These are phyloP conservation scores for Apodemia duryi DNA, from an alignment of 2,888 invertebrate genomes.

Conservation along the genomic window DNA sequence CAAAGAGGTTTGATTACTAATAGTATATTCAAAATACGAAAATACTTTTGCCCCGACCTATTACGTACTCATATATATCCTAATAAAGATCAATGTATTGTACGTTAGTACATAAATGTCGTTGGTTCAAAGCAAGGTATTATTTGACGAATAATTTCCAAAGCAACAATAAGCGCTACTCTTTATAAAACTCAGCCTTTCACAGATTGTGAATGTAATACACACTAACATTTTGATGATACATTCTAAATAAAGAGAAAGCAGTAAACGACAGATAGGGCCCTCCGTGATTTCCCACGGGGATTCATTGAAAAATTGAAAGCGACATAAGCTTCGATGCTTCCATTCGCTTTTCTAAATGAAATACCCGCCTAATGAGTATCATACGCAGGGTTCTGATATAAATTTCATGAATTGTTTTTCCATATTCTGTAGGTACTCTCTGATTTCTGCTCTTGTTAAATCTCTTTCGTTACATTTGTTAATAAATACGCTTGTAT, in stretches of 20 bases:
- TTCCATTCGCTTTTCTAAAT: conserved; percentile 19
- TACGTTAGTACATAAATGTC: no score
- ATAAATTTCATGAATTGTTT: background rate
- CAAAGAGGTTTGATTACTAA: no score
- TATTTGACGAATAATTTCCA: no score
- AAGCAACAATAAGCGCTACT: no score
- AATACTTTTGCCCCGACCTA: no score
- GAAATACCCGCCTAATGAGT: conserved; percentile 11
- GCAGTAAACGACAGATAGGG: conserved; percentile 12
- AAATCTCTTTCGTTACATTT: background rate
- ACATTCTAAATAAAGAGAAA: background rate
- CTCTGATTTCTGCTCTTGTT: background rate
- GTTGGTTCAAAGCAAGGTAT: no score
- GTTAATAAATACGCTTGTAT: no score
- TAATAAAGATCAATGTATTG: no score
- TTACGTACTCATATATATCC: no score
- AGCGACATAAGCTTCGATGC: conserved; percentile 1
- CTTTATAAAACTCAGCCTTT: background rate
- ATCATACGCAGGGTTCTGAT: background rate
- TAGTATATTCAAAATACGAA: no score
- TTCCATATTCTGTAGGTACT: background rate
- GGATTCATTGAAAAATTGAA: conserved; percentile 18
- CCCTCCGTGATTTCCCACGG: conserved; percentile 17
- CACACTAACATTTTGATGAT: background rate
- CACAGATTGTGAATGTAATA: background rate